phyloP scores from a whole-genome alignment of 1,140 invertebrate species.

The Pomacea maculata region DNA sequence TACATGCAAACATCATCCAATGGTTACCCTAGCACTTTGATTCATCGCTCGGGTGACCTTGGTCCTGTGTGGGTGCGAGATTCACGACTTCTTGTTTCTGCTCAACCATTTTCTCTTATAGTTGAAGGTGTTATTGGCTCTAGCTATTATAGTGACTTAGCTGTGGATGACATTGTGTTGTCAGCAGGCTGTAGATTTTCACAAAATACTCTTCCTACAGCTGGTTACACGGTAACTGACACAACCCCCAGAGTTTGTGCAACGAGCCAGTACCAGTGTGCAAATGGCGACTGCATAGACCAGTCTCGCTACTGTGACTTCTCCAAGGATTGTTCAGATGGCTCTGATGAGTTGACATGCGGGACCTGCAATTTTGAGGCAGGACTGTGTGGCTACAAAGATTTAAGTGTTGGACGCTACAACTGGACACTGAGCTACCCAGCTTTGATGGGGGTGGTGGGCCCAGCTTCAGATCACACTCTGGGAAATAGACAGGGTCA shows the following conservation, averaged over 20 bases:
- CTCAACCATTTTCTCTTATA: slow-evolving; percentile 50
- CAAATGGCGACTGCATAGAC: slow-evolving; percentile 42
- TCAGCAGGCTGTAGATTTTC: slow-evolving; percentile 43
- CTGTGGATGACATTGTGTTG: slow-evolving; percentile 54
- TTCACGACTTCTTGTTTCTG: slow-evolving; percentile 33
- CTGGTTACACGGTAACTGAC: slow-evolving; percentile 34
- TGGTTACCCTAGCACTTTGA: slow-evolving; percentile 37
- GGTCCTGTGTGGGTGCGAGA: slow-evolving; percentile 55
- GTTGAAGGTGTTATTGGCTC: slow-evolving; percentile 45
- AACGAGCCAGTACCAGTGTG: slow-evolving; percentile 42
- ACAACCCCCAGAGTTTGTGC: slow-evolving; percentile 44
- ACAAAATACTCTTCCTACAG: slow-evolving; percentile 38
- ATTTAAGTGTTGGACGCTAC: slow-evolving; percentile 56
- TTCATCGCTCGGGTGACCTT: slow-evolving; percentile 46
- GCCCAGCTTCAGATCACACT: slow-evolving; percentile 44
- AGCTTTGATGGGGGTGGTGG: slow-evolving; percentile 29
- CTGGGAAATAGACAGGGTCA: slow-evolving; percentile 38
- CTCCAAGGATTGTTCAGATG: slow-evolving; percentile 50
- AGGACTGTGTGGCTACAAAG: slow-evolving; percentile 56
- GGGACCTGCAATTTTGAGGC: slow-evolving; percentile 61
- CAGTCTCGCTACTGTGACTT: slow-evolving; percentile 49
- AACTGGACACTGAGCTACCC: slow-evolving; percentile 46
- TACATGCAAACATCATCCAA: slow-evolving; percentile 42
- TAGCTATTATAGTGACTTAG: slow-evolving; percentile 52
- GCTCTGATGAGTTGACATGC: slow-evolving; percentile 58